These are phyloP conservation scores for Steinernema khuongi DNA, from an alignment of 1,140 invertebrate species.

Conservation along the genomic window DNA sequence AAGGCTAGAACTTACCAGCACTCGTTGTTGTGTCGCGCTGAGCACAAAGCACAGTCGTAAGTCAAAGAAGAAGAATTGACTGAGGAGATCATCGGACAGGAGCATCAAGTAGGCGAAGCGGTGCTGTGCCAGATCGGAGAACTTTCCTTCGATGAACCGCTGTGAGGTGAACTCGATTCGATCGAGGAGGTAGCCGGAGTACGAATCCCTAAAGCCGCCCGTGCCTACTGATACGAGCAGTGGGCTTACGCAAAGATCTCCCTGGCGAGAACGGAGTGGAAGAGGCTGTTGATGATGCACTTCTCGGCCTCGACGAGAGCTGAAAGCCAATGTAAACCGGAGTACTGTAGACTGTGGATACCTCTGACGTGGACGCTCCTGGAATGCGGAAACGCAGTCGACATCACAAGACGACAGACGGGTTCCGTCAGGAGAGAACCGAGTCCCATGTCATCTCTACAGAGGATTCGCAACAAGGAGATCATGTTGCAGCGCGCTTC, in stretches of 20 bases:
- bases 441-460: constrained; percentile 30
- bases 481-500: background rate
- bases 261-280: constrained; percentile 36
- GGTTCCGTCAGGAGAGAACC: constrained; percentile 25
- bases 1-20: background rate
- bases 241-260: constrained; percentile 41
- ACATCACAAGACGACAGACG: constrained; percentile 25
- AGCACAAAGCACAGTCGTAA: background rate
- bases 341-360: constrained; percentile 19
- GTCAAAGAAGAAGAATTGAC: constrained; percentile 14
- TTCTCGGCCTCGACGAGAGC: constrained; percentile 50
- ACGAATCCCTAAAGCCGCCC: background rate
- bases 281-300: constrained; percentile 50
- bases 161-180: background rate
- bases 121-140: background rate
- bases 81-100: constrained; percentile 19
- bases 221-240: background rate
- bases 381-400: constrained; percentile 12
- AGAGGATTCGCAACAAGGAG: constrained; percentile 38
- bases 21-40: background rate
- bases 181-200: background rate
- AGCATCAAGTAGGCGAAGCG: background rate
- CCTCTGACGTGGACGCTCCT: constrained; percentile 27
- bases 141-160: background rate
- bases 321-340: constrained; percentile 35